These are phyloP conservation scores for Lepidochrysops patricia DNA, from an alignment of 2,888 invertebrate genomes.

Conservation along the genomic window DNA sequence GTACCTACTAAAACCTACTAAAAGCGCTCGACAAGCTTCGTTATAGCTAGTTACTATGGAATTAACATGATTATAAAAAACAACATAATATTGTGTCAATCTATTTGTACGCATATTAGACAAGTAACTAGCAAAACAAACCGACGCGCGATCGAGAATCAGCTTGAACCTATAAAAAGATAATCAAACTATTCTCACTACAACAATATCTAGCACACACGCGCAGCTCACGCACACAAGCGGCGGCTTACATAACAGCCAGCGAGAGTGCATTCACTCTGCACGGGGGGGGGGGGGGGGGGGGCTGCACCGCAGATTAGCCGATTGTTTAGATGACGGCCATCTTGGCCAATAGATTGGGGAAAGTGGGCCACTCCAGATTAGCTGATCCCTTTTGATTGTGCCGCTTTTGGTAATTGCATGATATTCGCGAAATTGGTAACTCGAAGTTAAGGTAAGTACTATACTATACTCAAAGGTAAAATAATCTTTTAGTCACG, in stretches of 20 bases:
- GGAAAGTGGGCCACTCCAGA: constrained; percentile 11
- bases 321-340: constrained; percentile 21
- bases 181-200: constrained; percentile 4
- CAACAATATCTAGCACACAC: constrained; percentile 14
- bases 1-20: too few relatives aligned
- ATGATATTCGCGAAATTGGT: constrained; percentile 15
- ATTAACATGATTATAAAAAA: too few relatives aligned
- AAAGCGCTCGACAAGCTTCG: too few relatives aligned
- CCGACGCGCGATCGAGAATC: not conserved
- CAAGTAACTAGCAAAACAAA: not conserved
- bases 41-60: too few relatives aligned
- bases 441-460: not conserved
- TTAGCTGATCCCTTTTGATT: not conserved
- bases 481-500: too few relatives aligned
- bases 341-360: constrained; percentile 13
- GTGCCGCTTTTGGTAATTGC: not conserved
- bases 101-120: too few relatives aligned
- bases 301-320: constrained; percentile 38
- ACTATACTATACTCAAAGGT: too few relatives aligned
- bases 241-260: constrained; percentile 51
- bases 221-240: constrained; percentile 29
- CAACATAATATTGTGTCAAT: too few relatives aligned
- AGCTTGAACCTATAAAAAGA: constrained; percentile 8
- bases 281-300: constrained; percentile 26
- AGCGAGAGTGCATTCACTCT: constrained; percentile 69